These are phyloP conservation scores for Pachycephus smyrnensis DNA, from an alignment of 2,888 invertebrate species.

Conservation along the genomic window DNA sequence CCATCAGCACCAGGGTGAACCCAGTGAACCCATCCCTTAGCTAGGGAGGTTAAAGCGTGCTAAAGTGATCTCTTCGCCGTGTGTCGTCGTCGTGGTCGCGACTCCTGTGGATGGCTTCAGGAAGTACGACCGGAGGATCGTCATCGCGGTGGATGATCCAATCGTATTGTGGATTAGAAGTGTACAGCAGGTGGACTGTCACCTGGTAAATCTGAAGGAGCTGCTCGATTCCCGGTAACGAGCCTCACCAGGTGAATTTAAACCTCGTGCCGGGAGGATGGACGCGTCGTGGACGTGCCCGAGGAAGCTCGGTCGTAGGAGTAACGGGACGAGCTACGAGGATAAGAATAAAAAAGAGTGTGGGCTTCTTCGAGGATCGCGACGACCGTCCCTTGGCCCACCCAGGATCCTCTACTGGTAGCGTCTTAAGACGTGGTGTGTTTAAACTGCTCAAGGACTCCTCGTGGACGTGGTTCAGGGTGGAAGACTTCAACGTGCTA, in stretches of 20 bases:
- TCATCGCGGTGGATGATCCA: neutral
- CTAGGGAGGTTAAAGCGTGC: neutral
- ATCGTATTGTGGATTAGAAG: neutral
- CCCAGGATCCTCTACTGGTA: neutral
- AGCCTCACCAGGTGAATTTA: neutral
- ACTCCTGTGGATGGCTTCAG: neutral
- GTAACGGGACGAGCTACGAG: neutral
- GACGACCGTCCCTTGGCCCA: constrained; percentile 3
- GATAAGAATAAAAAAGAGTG: neutral
- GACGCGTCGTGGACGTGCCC: constrained; percentile 10
- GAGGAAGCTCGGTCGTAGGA: constrained; percentile 12
- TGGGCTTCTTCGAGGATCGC: constrained; percentile 2
- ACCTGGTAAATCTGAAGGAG: neutral
- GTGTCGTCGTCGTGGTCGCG: neutral
- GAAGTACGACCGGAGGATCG: neutral
- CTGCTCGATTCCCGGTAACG: neutral
- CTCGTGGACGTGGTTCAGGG: neutral
- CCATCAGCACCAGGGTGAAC: neutral
- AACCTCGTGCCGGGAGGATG: constrained; percentile 10
- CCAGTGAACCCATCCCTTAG: neutral
- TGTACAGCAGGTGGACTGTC: neutral
- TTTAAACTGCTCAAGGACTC: neutral
- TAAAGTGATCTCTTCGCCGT: neutral
- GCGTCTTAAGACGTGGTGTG: neutral
- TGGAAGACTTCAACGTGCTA: neutral